Evolutionary conservation across 2,888 invertebrate genomes (phyloP), one percentile per base, ranked within the genome.

Genomic region (Phaedon cochleariae): DNA sequence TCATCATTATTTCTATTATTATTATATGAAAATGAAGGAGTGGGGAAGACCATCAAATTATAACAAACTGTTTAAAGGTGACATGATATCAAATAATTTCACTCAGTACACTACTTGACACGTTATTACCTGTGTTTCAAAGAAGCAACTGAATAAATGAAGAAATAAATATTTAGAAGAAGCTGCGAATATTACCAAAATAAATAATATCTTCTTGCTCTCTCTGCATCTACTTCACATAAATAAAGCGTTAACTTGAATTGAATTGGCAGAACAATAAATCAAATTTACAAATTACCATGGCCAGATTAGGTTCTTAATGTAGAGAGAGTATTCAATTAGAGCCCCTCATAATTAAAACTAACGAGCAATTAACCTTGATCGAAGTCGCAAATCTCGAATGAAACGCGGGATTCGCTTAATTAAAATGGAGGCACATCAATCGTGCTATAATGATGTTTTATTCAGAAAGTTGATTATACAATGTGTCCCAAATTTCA

Each of bases 361-460:
- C 74, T 76, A 76, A 77, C 76, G 75, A 74, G 68, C 68, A 67
- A 76, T 76, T 74, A 76, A 74, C 75, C 74, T 69, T 64, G 63
- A 64, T 53, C 48, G 22, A 73, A 71, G 68, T 68, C 54, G 69
- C 59, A 62, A 65, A 65, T 71, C 73, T 70, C n/a, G n/a, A n/a
- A n/a, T n/a, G n/a, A n/a, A n/a, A n/a, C 64, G 51, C 62, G 54
- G 62, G 54, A 49, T 62, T 57, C 61, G 61, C 59, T 69, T 55
- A 69, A 69, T 67, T 64, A 61, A 15, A 10, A 46, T 15, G 6
- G 34, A 12, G 12, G 34, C 34, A 34, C 34, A 34, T 34, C 6
- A 34, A 34, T 34, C 34, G 2, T 34, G 34, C 34, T n/a, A n/a
- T 34, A 34, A 34, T 34, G 6, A 9, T 34, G 34, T 10, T 34